These are phyloP conservation scores for Pseudomugil gertrudae DNA, from an alignment of 2,797 vertebrate species.

Conservation along the genomic window DNA sequence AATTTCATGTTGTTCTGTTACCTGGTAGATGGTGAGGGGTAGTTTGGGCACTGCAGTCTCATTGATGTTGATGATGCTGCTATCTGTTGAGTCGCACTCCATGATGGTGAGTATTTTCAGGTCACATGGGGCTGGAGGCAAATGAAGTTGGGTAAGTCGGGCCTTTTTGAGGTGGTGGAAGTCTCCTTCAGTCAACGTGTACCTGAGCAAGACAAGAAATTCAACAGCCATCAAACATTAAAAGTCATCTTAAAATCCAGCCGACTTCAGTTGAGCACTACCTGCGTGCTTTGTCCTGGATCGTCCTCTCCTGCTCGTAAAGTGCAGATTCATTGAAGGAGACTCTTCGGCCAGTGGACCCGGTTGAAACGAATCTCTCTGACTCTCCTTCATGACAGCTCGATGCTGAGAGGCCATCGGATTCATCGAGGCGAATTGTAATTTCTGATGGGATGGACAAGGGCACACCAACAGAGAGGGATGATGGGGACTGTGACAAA, in stretches of 20 bases:
- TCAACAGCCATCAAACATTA: neutral
- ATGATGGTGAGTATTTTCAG: constrained; percentile 96
- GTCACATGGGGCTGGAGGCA: constrained; percentile 82
- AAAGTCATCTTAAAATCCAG: neutral
- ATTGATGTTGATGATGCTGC: constrained; percentile 83
- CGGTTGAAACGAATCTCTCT: constrained; percentile 89
- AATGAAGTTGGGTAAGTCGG: constrained; percentile 90
- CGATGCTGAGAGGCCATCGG: constrained; percentile 85
- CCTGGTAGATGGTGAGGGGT: constrained; percentile 91
- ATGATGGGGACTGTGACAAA: constrained; percentile 14
- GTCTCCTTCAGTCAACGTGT: constrained; percentile 95
- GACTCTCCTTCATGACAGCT: constrained; percentile 87
- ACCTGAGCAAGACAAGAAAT: constrained; percentile 76
- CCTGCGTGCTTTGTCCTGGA: constrained; percentile 93
- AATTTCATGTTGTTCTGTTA: constrained; percentile 41
- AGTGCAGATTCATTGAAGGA: constrained; percentile 96
- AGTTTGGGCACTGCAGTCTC: constrained; percentile 81
- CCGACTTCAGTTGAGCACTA: constrained; percentile 50
- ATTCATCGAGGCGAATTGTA: constrained; percentile 88
- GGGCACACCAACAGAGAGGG: constrained; percentile 19
- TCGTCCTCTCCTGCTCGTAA: constrained; percentile 88
- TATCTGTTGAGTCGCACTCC: constrained; percentile 91
- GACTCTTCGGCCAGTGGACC: constrained; percentile 88
- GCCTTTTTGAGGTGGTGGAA: constrained; percentile 98
- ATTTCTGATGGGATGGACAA: constrained; percentile 81